Evolutionary conservation across 2,113 vertebrate genomes (phyloP).

Genomic region (Amia ocellicauda): DNA sequence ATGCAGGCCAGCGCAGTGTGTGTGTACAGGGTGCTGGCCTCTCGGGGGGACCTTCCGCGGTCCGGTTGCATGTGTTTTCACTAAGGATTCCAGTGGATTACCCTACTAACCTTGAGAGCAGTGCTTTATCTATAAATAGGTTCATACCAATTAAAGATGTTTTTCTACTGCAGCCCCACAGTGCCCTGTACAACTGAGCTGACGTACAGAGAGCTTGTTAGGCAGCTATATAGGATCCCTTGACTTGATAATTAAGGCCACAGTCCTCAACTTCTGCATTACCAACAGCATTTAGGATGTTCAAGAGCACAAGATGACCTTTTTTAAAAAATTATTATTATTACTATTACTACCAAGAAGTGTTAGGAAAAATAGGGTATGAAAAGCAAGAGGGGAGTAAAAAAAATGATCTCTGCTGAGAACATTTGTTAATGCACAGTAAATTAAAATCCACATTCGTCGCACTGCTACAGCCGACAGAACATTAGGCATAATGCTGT

Average conservation of each 20-base stretch:
- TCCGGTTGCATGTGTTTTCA: conserved; percentile 36
- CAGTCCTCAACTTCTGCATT: conserved; percentile 51
- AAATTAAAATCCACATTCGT: background rate
- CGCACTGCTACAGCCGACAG: background rate
- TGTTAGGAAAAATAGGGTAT: too few species aligned
- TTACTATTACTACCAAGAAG: background rate
- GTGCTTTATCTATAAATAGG: conserved; percentile 64
- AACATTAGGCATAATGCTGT: conserved; percentile 3
- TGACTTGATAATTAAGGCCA: conserved; percentile 59
- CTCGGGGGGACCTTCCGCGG: conserved; percentile 35
- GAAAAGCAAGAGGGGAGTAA: too few species aligned
- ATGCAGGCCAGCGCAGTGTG: too few species aligned
- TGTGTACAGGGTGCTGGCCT: background rate
- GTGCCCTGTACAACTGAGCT: conserved; percentile 46
- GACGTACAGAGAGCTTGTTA: conserved; percentile 47
- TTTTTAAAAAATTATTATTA: too few species aligned
- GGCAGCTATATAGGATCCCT: conserved; percentile 49
- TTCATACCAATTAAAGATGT: conserved; percentile 66
- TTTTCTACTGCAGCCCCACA: conserved; percentile 58
- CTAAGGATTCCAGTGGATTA: conserved; percentile 32
- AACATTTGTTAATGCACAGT: background rate
- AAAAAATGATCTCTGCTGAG: background rate
- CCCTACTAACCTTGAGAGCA: conserved; percentile 59
- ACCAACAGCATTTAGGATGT: background rate
- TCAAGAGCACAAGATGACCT: background rate